Percentiles rank a stretch among this genome's conserved stretches.
Conservation (phyloP, 1,140 invertebrate genomes). For the Hermetia illucens region DNA sequence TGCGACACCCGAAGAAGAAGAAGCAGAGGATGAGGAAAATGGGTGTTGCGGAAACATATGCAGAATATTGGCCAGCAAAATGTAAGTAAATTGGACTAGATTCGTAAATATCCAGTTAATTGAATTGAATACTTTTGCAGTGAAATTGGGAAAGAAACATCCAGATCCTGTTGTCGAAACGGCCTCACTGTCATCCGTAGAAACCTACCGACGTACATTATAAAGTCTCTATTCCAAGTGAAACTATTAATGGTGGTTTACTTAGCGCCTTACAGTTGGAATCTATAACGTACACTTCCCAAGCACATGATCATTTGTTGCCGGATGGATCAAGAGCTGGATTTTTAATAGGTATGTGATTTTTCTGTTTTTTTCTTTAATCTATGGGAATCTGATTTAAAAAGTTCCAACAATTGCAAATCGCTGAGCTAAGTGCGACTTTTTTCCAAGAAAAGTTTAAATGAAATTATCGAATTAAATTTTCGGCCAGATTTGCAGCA, state of each 20-base stretch:
- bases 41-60: constrained; percentile 94
- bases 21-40: constrained; percentile 92
- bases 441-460: too few species aligned
- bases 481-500: too few species aligned
- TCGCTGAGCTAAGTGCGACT: too few species aligned
- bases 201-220: constrained; percentile 92
- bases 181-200: constrained; percentile 89
- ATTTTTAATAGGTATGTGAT: constrained; percentile 70
- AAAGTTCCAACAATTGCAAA: too few species aligned
- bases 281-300: constrained; percentile 90
- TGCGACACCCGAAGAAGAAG: constrained; percentile 51
- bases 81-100: constrained; percentile 37
- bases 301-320: constrained; percentile 87
- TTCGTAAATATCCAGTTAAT: background rate
- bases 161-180: constrained; percentile 99
- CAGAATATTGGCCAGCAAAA: constrained; percentile 95
- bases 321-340: constrained; percentile 85
- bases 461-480: too few species aligned
- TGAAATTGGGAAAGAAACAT: constrained; percentile 90
- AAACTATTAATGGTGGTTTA: constrained; percentile 67
- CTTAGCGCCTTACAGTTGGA: constrained; percentile 94
- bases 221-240: constrained; percentile 69
- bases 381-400: too few species aligned
- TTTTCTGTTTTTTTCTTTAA: background rate
- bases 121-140: constrained; percentile 31